Evolutionary conservation across 2,113 vertebrate genomes (phyloP), one percentile per base, ranked within the genome.

Genomic region (Baryphthengus martii): DNA sequence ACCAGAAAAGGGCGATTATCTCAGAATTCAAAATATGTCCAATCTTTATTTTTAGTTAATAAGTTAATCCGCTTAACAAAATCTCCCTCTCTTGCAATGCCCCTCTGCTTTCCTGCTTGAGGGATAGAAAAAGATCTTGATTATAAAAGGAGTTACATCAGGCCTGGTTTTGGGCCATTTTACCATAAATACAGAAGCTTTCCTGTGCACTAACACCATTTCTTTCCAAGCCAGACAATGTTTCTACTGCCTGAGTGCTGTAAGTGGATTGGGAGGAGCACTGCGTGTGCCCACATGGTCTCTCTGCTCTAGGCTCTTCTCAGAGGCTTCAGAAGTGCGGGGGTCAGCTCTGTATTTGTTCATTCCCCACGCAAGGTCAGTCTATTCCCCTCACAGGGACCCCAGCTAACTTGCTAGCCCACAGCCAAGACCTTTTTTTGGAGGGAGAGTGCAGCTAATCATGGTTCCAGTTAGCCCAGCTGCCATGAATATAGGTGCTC

Each of bases 11-110:
- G 20, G 4, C 89, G 96, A 96, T 94, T 96, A 96, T 81, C 80
- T 90, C 82, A 94, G 93, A 95, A 95, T 96, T 95, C 83, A 90
- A 96, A 94, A 82, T 90, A 97, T 93, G 95, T 78, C 61, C 80
- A 86, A 78, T 95, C 90, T 94, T 96, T 94, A 93, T 93, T 94
- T 93, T 93, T 79, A 94, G 93, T 92, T 94, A 94, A 93, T 96
- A 95, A 81, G 86, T 81, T 96, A 96, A 97, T 96, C 96, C 1
- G 5, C 95, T 96, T 97, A 96, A 65, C 63, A 89, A 94, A 96
- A 96, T 90, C 83, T 85, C 90, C 73, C 61, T 33, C 33, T 89
- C 35, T 67, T 62, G 52, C 76, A 90, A 67, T 84, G 40, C 35
- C 83, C 53, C 49, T 84, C 56, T 61, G 21, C 26, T 90, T 94